phyloP scores from a whole-genome alignment of 2,797 vertebrate genomes.

The Darevskia nairensis region DNA sequence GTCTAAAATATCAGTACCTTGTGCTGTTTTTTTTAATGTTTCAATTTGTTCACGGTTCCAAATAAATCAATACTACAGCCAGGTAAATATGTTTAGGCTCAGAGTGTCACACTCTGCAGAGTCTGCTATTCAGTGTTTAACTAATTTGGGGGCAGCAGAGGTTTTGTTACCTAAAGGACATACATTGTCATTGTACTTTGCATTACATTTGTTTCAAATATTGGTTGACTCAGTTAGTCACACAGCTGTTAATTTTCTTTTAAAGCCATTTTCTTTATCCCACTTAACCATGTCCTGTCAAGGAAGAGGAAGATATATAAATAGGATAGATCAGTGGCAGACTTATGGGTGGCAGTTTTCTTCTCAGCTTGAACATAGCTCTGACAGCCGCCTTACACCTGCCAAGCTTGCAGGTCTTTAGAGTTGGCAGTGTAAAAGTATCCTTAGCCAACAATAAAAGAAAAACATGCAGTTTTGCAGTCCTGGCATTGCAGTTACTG shows the following conservation, averaged over 20 bases:
- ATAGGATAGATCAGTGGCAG: not conserved
- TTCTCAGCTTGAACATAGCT: constrained; percentile 28
- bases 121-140: constrained; percentile 26
- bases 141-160: no score
- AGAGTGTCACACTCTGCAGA: constrained; percentile 10
- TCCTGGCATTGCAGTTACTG: constrained; percentile 17
- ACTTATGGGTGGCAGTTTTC: not conserved
- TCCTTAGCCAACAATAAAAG: constrained; percentile 30
- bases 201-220: constrained; percentile 20
- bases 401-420: constrained; percentile 9
- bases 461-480: not conserved
- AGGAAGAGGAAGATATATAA: not conserved
- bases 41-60: not conserved
- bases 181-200: not conserved
- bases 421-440: constrained; percentile 23
- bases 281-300: not conserved
- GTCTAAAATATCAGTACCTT: not conserved
- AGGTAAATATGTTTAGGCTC: not conserved
- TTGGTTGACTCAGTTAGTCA: not conserved
- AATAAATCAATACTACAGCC: constrained; percentile 22
- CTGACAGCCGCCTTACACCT: constrained; percentile 32
- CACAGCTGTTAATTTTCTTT: constrained; percentile 3
- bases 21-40: constrained; percentile 8
- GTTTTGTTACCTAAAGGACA: not conserved
- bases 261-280: not conserved